These are phyloP conservation scores for Idaea aversata DNA, from an alignment of 2,888 invertebrate species.

Conservation along the genomic window DNA sequence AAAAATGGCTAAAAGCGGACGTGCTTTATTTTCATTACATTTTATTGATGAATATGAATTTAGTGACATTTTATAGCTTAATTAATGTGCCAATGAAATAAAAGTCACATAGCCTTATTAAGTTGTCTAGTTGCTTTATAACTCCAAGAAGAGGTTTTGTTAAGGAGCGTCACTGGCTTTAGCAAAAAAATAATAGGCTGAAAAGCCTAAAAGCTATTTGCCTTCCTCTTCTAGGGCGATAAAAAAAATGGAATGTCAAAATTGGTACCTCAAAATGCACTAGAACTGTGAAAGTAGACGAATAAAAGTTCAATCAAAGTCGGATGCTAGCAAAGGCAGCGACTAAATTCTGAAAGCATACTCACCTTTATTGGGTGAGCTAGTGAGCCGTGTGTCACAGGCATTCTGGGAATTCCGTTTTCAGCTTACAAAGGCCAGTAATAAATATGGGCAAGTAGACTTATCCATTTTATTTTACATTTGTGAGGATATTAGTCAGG, in stretches of 20 bases:
- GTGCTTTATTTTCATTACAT: no score
- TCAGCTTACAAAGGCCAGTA: conserved; percentile 58
- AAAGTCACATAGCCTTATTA: background rate
- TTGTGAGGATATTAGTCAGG: background rate
- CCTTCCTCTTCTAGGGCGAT: no score
- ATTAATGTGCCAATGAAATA: background rate
- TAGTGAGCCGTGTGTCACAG: background rate
- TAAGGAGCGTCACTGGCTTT: no score
- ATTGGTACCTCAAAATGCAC: background rate
- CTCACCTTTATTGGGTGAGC: background rate
- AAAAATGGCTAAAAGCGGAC: background rate
- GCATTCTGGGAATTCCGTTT: conserved; percentile 37
- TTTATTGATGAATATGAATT: no score
- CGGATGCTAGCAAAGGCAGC: background rate
- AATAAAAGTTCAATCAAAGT: background rate
- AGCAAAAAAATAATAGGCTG: no score
- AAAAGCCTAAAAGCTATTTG: no score
- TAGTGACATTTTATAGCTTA: no score
- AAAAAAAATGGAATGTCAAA: no score
- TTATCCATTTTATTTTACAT: conserved; percentile 4
- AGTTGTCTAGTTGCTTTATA: background rate
- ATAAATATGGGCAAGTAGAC: conserved; percentile 45
- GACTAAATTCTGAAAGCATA: background rate
- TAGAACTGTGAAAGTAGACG: background rate
- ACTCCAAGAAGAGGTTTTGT: background rate